Conservation (phyloP, 1,140 invertebrate species). For the Trialeurodes vaporariorum region DNA sequence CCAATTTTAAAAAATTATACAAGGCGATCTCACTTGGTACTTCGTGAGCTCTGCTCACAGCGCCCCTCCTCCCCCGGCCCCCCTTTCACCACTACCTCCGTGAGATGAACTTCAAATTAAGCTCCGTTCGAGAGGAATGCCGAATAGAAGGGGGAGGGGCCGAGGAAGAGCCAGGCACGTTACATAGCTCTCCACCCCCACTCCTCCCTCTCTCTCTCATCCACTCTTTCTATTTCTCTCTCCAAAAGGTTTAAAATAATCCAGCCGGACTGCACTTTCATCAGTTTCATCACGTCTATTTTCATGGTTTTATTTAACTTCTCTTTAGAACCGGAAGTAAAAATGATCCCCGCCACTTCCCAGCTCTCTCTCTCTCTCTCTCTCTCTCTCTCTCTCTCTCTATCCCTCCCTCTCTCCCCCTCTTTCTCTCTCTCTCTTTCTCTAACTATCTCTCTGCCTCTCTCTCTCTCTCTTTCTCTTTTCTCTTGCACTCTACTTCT, state of each 20-base stretch:
- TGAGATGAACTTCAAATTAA: conserved; percentile 1
- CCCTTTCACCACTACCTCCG: neutral
- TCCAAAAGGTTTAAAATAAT: neutral
- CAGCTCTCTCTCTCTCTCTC: neutral
- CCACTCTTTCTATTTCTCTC: neutral
- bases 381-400: neutral
- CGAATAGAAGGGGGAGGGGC: neutral
- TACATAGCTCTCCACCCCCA: too few species aligned
- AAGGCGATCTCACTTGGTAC: neutral
- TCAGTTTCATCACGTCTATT: neutral
- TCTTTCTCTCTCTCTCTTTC: neutral
- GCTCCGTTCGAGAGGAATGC: neutral
- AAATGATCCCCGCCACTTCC: neutral
- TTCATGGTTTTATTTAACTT: neutral
- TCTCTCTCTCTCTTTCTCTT: neutral
- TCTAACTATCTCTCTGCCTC: too few species aligned
- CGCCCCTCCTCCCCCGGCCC: too few species aligned
- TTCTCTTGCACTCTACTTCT: neutral
- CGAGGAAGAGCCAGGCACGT: neutral
- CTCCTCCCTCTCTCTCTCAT: too few species aligned
- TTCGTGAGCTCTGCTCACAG: too few species aligned
- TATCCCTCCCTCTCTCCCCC: neutral
- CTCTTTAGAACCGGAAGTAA: neutral
- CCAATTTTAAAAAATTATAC: neutral
- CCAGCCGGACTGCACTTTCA: neutral